These are phyloP conservation scores for Stigmatopora nigra DNA, from an alignment of 2,113 vertebrate genomes.

Conservation along the genomic window DNA sequence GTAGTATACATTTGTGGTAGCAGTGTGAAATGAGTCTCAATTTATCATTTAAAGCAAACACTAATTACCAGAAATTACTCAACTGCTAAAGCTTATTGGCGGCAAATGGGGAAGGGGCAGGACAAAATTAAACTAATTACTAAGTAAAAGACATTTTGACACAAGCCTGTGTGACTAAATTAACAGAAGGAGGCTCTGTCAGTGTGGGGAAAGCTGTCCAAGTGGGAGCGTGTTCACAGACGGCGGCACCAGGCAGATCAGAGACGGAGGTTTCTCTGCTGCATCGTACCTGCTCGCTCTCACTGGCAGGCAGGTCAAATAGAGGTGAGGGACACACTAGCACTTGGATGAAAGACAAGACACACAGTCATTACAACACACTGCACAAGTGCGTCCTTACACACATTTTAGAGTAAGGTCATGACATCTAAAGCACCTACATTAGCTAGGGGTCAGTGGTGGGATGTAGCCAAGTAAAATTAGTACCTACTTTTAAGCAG, in stretches of 20 bases:
- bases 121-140: slow-evolving; percentile 25
- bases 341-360: slow-evolving; percentile 50
- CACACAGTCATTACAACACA: slow-evolving; percentile 8
- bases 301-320: slow-evolving; percentile 41
- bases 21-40: slow-evolving; percentile 19
- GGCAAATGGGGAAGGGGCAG: slow-evolving; percentile 15
- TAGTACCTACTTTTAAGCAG: not conserved
- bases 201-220: slow-evolving; percentile 23
- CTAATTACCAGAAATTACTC: slow-evolving; percentile 37
- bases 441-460: not conserved
- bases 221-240: slow-evolving; percentile 31
- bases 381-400: slow-evolving; percentile 6
- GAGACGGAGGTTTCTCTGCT: slow-evolving; percentile 30
- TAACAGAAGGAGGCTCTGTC: slow-evolving; percentile 27
- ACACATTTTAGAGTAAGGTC: slow-evolving; percentile 8
- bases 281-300: slow-evolving; percentile 38
- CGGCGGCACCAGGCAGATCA: slow-evolving; percentile 49
- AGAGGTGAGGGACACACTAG: slow-evolving; percentile 51
- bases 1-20: slow-evolving; percentile 12
- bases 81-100: slow-evolving; percentile 29
- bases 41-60: slow-evolving; percentile 18
- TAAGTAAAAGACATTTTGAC: slow-evolving; percentile 30
- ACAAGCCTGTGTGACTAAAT: slow-evolving; percentile 28
- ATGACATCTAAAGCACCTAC: not conserved
- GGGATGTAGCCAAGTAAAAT: not conserved